Evolutionary conservation across 2,888 invertebrate genomes (phyloP).

Genomic region (Labia minor): DNA sequence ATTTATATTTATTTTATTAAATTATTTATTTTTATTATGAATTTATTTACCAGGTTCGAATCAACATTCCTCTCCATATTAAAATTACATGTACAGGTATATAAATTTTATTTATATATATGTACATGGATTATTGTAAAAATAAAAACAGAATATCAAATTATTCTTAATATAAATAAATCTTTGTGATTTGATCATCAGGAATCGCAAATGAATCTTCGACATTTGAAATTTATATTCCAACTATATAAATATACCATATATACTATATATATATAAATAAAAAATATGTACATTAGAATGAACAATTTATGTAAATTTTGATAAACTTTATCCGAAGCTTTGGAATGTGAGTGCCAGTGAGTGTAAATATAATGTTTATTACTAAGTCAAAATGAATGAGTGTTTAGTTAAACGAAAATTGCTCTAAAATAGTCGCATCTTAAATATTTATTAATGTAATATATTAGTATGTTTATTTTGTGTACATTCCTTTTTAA

Average conservation of each 20-base stretch:
- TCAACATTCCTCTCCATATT: slow-evolving; percentile 22
- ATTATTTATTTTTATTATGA: background rate
- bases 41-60: slow-evolving; percentile 18
- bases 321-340: background rate
- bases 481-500: background rate
- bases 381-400: background rate
- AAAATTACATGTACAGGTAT: slow-evolving; percentile 21
- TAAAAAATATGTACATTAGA: background rate
- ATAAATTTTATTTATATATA: slow-evolving; percentile 20
- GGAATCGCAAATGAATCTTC: background rate
- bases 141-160: too few relatives aligned
- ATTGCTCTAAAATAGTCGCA: background rate
- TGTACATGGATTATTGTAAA: background rate
- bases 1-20: background rate
- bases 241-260: background rate
- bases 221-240: background rate
- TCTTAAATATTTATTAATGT: too few relatives aligned
- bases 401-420: background rate
- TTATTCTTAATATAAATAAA: too few relatives aligned
- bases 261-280: too few relatives aligned
- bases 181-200: background rate
- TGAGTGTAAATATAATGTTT: background rate
- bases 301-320: background rate
- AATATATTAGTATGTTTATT: background rate
- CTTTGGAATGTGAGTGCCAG: background rate